Base-by-base conservation (phyloP, 2,888 invertebrate genomes). In the Platynereis dumerilii region DNA sequence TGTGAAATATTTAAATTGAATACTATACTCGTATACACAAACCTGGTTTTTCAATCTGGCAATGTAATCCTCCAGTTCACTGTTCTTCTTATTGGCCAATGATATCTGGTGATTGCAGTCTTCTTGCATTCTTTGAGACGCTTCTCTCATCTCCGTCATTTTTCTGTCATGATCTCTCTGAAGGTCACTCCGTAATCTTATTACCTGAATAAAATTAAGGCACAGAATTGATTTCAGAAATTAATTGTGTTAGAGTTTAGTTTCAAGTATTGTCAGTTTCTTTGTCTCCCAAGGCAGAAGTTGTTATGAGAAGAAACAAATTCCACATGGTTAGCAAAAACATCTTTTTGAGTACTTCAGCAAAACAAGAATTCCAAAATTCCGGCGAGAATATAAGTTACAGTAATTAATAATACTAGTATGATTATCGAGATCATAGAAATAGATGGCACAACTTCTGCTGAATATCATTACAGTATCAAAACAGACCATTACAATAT, bases 81-180 rank as follows among this genome's bases (percentile, higher is more conserved):
- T 48, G n/a, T 20, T 48, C 17, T 48, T 48, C n/a, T n/a, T 48
- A 84, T 77, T 82, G 71, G 85, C 82, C 2, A 85, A 70, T 28
- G 79, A 74, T 26, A 84, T 73, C 58, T 79, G 76, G 70, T 85
- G 84, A 58, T 83, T 81, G 72, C 80, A 84, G 65, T 85, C 84
- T 48, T 83, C 81, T 70, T 83, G 80, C 73, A 84, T 73, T 52
- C 84, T 71, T 10, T 80, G 74, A 12, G 84, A 84, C 0, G 83
- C 83, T 63, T 84, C 84, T 62, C 82, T 81, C 74, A 84, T 75
- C 69, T 85, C 85, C 60, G 77, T 77, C 58, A 83, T 69, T 67
- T 81, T 83, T 20, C 80, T 71, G 60, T 84, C 83, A 71, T 83
- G 81, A 63, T 84, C 82, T 42, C 81, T 68, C 64, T 82, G 77